These are phyloP conservation scores for Brachyptera putata DNA, from an alignment of 2,888 invertebrate species.

Conservation along the genomic window DNA sequence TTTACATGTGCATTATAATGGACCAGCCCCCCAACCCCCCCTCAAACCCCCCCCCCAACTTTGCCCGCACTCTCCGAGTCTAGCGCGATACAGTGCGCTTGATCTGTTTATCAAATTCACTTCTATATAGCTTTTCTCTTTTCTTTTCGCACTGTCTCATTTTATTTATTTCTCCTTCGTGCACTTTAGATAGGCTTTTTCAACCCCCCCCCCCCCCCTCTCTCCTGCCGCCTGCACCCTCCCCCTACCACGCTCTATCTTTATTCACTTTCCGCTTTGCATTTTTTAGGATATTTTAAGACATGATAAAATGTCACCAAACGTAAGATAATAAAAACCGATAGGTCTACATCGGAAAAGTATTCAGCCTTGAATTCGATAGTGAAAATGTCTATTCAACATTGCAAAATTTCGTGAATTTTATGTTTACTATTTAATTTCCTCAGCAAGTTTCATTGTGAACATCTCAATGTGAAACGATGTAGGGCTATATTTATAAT, in stretches of 20 bases:
- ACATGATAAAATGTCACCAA: too few species aligned
- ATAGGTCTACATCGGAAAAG: too few species aligned
- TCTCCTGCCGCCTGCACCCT: slow-evolving; percentile 23
- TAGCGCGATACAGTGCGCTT: slow-evolving; percentile 28
- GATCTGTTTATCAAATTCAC: slow-evolving; percentile 38
- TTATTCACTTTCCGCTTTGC: background rate
- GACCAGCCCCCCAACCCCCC: slow-evolving; percentile 9
- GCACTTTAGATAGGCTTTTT: slow-evolving; percentile 30
- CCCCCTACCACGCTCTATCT: background rate
- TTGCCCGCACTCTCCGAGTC: slow-evolving; percentile 29
- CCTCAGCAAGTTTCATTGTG: too few species aligned
- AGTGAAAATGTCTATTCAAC: too few species aligned
- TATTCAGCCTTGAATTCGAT: too few species aligned
- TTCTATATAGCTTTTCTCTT: slow-evolving; percentile 21
- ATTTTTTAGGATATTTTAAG: background rate
- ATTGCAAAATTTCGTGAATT: too few species aligned
- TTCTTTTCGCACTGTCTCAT: slow-evolving; percentile 22
- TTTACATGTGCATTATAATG: slow-evolving; percentile 11
- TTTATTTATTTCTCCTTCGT: slow-evolving; percentile 22
- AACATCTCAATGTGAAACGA: too few species aligned
- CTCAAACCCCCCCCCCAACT: slow-evolving; percentile 26
- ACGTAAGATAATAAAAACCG: too few species aligned
- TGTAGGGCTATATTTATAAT: too few species aligned
- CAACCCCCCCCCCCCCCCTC: slow-evolving; percentile 29
- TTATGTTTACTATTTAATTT: too few species aligned